Base-by-base conservation (phyloP, 2,888 invertebrate genomes). In the Cataglyphis altisquamis region DNA sequence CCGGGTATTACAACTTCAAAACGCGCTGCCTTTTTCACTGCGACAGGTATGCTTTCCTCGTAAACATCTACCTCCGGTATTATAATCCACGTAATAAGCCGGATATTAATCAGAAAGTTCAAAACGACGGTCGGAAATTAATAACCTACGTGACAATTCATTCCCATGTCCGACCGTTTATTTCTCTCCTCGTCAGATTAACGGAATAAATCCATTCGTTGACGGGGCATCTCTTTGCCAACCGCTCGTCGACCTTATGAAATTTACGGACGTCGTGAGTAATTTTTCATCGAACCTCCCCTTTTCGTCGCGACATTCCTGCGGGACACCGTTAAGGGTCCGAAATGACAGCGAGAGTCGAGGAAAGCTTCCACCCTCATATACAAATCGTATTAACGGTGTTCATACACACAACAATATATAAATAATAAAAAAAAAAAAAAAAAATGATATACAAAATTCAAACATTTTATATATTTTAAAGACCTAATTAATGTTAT, bases 111-210 rank as follows among this genome's bases (percentile, higher is more conserved):
- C 45, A 10, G 25, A 64, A 64, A 64, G 21, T 75, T 52, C 25
- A 21, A 25, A 10, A 52, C 18, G 32, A 39, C 39, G 52, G 39
- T 29, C 3, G 57, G 32, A 21, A 60, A 70, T 70, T 78, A 78
- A 70, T 70, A 15, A 8, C 39, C n/a, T n/a, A 45, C 15, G n/a
- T 41, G 29, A 45, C 45, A 32, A 60, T 78, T 60, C 29, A 68
- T 78, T 78, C 60, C 52, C 1, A 70, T 15, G 57, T 57, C 8
- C 32, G 29, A 39, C 12, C 25, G 52, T 48, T 41, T 12, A n/a
- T n/a, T 68, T 45, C 9, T 72, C 48, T 70, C 32, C 60, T 70
- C 18, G 41, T 80, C 45, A 18, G 45, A 72, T 80, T 60, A 70
- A 3, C 32, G 36, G 45, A 72, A 57, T 67, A 32, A 77, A 60